These are phyloP conservation scores for Ennomos erosarius DNA, from an alignment of 2,888 invertebrate species.

Conservation along the genomic window DNA sequence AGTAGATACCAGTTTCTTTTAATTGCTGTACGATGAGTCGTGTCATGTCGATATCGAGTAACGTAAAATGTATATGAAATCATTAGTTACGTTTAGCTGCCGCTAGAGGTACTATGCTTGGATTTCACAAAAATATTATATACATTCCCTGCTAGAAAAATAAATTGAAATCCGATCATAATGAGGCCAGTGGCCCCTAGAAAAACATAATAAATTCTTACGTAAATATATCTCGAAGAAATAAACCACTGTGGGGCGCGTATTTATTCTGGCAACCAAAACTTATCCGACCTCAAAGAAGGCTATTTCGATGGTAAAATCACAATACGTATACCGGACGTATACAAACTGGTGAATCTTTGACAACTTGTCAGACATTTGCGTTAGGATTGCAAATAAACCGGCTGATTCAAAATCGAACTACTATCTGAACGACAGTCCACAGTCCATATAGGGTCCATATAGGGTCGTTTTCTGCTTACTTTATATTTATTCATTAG, in stretches of 20 bases:
- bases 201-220: slow-evolving; percentile 14
- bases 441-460: too few relatives aligned
- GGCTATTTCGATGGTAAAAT: slow-evolving; percentile 25
- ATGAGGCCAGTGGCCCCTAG: not conserved
- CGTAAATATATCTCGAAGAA: slow-evolving; percentile 9
- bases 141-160: not conserved
- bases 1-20: too few relatives aligned
- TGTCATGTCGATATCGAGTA: too few relatives aligned
- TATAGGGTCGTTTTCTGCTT: too few relatives aligned
- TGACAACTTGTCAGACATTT: slow-evolving; percentile 3
- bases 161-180: slow-evolving; percentile 1
- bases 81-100: too few relatives aligned
- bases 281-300: slow-evolving; percentile 15
- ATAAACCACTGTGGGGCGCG: slow-evolving; percentile 15
- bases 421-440: too few relatives aligned
- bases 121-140: too few relatives aligned
- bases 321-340: slow-evolving; percentile 22
- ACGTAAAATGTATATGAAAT: too few relatives aligned
- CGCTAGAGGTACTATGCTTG: too few relatives aligned
- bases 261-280: slow-evolving; percentile 21
- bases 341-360: too few relatives aligned
- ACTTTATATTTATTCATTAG: too few relatives aligned
- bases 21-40: too few relatives aligned
- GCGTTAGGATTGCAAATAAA: slow-evolving; percentile 12
- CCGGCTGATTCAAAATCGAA: slow-evolving; percentile 9